Conservation (phyloP, 1,140 invertebrate genomes). For the Hestina assimilis region DNA sequence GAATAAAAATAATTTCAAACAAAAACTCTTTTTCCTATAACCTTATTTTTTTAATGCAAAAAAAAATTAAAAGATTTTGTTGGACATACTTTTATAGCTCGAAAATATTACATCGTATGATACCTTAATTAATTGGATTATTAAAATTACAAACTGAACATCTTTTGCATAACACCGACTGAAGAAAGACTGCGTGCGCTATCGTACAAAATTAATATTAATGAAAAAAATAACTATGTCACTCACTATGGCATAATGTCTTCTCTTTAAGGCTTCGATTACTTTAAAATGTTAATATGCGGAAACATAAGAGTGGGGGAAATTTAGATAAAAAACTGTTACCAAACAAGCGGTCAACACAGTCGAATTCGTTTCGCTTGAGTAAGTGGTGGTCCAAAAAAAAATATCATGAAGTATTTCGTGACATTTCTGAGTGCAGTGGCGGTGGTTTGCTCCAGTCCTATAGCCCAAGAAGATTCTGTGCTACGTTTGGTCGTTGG, state of each 20-base stretch:
- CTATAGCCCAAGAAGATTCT: constrained; percentile 54
- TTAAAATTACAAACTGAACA: constrained; percentile 13
- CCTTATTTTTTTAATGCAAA: not conserved
- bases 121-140: too few species aligned
- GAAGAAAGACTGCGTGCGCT: constrained; percentile 32
- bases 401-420: constrained; percentile 51
- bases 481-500: constrained; percentile 44
- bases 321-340: constrained; percentile 70
- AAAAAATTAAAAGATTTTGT: too few species aligned
- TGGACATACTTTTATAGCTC: too few species aligned
- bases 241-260: constrained; percentile 61
- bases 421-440: constrained; percentile 50
- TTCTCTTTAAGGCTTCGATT: constrained; percentile 56
- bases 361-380: constrained; percentile 55
- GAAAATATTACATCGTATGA: too few species aligned
- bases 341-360: constrained; percentile 55
- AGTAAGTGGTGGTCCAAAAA: constrained; percentile 43
- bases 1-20: constrained; percentile 18
- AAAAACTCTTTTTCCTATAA: constrained; percentile 8
- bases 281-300: constrained; percentile 68
- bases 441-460: constrained; percentile 38
- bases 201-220: constrained; percentile 48
- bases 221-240: constrained; percentile 59
- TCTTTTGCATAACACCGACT: constrained; percentile 38
- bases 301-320: constrained; percentile 58